phyloP scores from a whole-genome alignment of 2,888 invertebrate genomes.

The Eilema caniola region DNA sequence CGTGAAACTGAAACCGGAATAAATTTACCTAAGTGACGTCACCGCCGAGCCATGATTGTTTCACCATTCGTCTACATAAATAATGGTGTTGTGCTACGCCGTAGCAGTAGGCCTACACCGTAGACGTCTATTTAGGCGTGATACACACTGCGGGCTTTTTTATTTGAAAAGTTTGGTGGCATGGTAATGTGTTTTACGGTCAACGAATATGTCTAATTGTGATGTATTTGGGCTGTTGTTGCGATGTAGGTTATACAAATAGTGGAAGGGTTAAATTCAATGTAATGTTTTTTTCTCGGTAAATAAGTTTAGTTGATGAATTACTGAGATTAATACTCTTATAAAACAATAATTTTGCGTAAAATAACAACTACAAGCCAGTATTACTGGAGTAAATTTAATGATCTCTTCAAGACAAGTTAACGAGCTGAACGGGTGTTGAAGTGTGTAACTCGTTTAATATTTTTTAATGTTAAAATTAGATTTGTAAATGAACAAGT shows the following conservation, averaged over 20 bases:
- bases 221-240: background rate
- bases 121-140: background rate
- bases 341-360: no score
- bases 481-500: no score
- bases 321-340: no score
- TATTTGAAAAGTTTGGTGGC: background rate
- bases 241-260: background rate
- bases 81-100: conserved; percentile 52
- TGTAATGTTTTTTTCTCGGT: background rate
- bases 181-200: conserved; percentile 4
- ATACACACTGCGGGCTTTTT: conserved; percentile 1
- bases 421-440: no score
- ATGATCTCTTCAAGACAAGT: no score
- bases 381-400: no score
- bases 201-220: background rate
- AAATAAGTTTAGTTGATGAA: background rate
- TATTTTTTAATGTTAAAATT: no score
- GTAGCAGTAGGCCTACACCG: conserved; percentile 46
- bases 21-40: conserved; percentile 17
- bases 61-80: conserved; percentile 40
- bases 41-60: conserved; percentile 34
- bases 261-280: background rate
- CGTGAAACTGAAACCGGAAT: background rate
- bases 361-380: no score
- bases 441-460: no score